Evolutionary conservation across 1,140 invertebrate species (phyloP), one percentile per base, ranked within the genome.

Genomic region (Drosophila carrolli): DNA sequence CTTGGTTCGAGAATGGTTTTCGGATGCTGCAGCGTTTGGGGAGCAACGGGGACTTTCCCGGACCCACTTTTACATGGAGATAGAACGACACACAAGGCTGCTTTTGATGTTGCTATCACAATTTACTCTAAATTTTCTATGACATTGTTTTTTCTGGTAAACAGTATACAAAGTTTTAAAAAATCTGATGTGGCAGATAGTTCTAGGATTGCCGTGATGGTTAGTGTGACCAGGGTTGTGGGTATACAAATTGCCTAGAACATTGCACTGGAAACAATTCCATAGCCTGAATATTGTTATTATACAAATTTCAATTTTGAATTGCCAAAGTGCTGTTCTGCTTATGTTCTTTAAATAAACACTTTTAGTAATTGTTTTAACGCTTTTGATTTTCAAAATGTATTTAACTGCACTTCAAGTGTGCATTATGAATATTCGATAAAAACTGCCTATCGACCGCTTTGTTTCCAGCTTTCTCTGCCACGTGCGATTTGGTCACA

Each of bases 131-230:
- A 68, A 68, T 68, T 68, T 68, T 19, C 37, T 44, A 43, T 54
- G 60, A 44, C 65, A 68, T 68, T 53, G 47, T 66, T 35, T 41
- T 66, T 60, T 16, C 14, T 29, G 10, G 14, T 9, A 62, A 63
- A 63, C 27, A 60, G 41, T 60, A 43, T 16, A 62, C 14, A 14
- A 41, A 27, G 38, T 66, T 63, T 66, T 19, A 37, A 65, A 48
- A 43, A 65, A 68, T 65, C 47, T 53, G 65, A 68, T 68, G 65
- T 68, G 65, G 65, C 65, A 68, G 38, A 37, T 66, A 47, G 37
- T 27, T 48, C 65, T 65, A 63, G 11, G 63, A 50, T 27, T 50
- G 46, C 23, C n/a, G 13, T 32, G 19, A 2, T 4, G 7, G 16
- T 7, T 8, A 32, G 51, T 58, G 59, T 58, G 59, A 13, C 51